These are phyloP conservation scores for Andinoacara biseriatus DNA, from an alignment of 2,113 vertebrate species.

Conservation along the genomic window DNA sequence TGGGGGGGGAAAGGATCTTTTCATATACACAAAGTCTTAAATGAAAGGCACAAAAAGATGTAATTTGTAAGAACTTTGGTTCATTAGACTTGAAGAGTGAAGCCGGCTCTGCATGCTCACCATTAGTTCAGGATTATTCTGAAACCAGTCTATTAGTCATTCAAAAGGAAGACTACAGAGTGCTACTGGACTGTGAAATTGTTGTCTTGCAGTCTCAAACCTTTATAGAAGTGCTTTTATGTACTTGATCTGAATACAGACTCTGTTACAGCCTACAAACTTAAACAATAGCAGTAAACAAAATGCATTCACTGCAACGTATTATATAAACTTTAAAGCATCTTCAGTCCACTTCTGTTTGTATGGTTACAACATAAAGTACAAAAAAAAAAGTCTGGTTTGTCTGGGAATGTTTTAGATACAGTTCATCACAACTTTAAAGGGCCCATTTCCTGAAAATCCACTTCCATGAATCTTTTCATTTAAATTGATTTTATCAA, in stretches of 20 bases:
- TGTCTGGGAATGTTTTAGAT: background rate
- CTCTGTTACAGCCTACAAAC: background rate
- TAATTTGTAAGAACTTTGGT: conserved; percentile 28
- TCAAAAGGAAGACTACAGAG: conserved; percentile 47
- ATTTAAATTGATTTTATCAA: background rate
- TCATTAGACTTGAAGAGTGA: conserved; percentile 39
- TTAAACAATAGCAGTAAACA: conserved; percentile 2
- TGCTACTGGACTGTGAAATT: conserved; percentile 50
- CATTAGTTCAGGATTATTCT: conserved; percentile 51
- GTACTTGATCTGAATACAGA: conserved; percentile 14
- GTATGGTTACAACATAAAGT: background rate
- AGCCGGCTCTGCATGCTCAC: conserved; percentile 31
- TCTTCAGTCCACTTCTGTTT: background rate
- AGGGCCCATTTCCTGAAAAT: background rate
- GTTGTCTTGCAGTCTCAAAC: conserved; percentile 19
- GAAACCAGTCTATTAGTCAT: conserved; percentile 27
- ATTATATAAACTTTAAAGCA: background rate
- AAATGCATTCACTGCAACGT: background rate
- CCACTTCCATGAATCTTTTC: background rate
- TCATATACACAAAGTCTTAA: background rate
- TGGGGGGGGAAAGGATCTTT: background rate
- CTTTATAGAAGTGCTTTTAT: conserved; percentile 19
- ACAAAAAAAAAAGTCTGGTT: background rate
- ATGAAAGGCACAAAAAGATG: conserved; percentile 8
- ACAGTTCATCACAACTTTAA: background rate